Conservation (phyloP, 2,113 vertebrate species). For the Odontophorus gujanensis region DNA sequence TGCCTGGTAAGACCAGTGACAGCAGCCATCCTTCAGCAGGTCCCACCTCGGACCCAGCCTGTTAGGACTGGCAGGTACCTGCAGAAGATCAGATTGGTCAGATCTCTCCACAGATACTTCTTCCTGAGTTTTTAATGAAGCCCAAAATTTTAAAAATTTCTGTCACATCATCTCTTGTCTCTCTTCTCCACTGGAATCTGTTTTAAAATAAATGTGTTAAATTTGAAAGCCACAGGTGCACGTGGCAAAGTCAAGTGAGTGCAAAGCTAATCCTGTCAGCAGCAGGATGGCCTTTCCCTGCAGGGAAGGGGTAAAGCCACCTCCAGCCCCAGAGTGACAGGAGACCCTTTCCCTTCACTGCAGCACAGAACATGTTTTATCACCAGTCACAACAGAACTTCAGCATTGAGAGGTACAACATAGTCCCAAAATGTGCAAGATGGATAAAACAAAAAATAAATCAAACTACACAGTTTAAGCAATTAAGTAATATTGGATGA, state of each 20-base stretch:
- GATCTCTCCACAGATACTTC: neutral
- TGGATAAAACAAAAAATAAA: neutral
- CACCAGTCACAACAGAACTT: neutral
- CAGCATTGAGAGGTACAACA: neutral
- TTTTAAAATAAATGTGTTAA: neutral
- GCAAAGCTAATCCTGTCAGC: neutral
- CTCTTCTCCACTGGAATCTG: neutral
- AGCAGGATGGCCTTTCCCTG: neutral
- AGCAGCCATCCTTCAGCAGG: neutral
- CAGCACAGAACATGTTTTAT: neutral
- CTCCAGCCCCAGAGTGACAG: neutral
- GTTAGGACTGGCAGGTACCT: neutral
- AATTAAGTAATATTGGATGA: neutral
- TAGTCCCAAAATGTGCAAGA: neutral
- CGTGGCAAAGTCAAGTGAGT: neutral
- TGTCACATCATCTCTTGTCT: neutral
- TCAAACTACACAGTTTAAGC: neutral
- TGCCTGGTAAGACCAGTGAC: neutral
- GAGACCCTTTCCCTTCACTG: neutral
- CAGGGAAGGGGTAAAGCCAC: neutral
- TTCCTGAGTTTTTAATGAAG: neutral
- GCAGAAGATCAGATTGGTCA: neutral
- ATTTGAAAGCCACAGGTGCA: neutral
- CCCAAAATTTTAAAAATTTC: neutral
- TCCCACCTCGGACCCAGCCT: neutral